These are phyloP conservation scores for Suncus etruscus DNA, from an alignment of 2,113 vertebrate genomes.

Conservation along the genomic window DNA sequence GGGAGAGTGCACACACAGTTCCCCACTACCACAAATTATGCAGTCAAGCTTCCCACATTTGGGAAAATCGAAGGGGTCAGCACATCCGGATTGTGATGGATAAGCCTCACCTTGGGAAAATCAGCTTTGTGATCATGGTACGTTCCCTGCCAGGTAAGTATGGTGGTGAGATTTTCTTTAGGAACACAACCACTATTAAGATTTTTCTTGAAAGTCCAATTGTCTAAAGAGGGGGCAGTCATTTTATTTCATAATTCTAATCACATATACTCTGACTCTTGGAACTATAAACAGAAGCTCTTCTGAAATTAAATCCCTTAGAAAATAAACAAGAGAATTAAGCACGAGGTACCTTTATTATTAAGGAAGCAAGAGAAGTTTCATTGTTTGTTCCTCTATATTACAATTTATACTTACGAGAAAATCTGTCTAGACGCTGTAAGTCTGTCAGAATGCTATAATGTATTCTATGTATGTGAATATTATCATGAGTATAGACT, in stretches of 20 bases:
- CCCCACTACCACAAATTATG: no score
- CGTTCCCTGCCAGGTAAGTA: no score
- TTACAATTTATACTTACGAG: background rate
- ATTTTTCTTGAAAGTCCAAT: background rate
- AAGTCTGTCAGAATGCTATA: background rate
- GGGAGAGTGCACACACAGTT: no score
- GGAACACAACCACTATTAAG: background rate
- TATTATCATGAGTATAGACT: conserved; percentile 4
- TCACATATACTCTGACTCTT: conserved; percentile 5
- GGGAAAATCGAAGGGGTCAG: no score
- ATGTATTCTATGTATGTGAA: background rate
- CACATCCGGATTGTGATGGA: no score
- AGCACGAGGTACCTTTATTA: background rate
- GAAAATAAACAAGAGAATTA: background rate
- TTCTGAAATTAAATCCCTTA: conserved; percentile 42
- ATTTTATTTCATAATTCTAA: conserved; percentile 41
- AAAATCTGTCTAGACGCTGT: background rate
- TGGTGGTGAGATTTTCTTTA: background rate
- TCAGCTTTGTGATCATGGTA: no score
- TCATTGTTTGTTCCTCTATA: background rate
- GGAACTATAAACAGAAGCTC: background rate
- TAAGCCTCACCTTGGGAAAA: no score
- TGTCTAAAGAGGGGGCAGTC: no score
- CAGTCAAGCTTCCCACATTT: no score
- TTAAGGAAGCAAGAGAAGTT: conserved; percentile 3